phyloP scores from a whole-genome alignment of 2,113 vertebrate genomes.

The Pelodiscus sinensis region DNA sequence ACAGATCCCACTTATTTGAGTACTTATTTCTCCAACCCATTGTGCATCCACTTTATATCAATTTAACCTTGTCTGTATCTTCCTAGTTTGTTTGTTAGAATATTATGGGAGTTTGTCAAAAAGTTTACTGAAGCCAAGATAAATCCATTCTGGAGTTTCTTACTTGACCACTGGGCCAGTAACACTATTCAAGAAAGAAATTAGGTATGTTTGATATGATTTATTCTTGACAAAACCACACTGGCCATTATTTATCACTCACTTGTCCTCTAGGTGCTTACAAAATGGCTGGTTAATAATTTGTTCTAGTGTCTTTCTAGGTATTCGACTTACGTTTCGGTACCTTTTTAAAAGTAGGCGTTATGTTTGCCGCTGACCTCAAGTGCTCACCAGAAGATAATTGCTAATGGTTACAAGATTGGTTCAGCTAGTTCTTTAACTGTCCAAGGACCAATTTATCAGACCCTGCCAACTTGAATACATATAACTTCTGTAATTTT shows the following conservation, averaged over 20 bases:
- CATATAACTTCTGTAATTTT: background rate
- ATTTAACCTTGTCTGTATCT: background rate
- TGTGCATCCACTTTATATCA: background rate
- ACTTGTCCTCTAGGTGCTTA: background rate
- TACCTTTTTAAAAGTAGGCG: background rate
- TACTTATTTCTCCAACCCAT: background rate
- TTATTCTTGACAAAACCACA: background rate
- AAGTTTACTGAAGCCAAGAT: background rate
- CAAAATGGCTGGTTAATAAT: background rate
- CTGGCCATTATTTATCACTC: background rate
- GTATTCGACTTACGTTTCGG: background rate
- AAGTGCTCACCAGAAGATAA: background rate
- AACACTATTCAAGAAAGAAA: background rate
- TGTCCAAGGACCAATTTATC: background rate
- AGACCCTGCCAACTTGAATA: background rate
- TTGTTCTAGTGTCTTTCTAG: background rate
- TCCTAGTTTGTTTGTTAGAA: background rate
- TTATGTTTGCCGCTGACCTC: background rate
- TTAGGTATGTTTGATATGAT: background rate
- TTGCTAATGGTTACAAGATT: background rate
- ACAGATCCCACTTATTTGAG: background rate
- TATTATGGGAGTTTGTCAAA: background rate
- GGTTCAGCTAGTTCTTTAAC: background rate
- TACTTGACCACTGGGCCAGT: background rate
- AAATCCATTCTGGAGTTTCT: background rate